These are phyloP conservation scores for Margaritifera margaritifera DNA, from an alignment of 2,888 invertebrate species.

Conservation along the genomic window DNA sequence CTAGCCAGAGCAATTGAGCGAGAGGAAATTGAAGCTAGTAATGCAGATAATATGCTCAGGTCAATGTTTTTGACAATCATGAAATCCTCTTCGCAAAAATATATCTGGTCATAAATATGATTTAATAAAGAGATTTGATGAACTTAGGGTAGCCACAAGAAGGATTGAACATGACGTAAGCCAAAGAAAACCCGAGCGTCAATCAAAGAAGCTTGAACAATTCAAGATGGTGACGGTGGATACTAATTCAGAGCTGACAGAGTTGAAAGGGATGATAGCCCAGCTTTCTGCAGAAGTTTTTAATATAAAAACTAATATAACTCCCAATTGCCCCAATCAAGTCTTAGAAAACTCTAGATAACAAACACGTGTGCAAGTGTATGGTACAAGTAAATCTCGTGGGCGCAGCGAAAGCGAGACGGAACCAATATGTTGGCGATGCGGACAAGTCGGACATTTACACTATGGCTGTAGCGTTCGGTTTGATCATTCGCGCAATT, in stretches of 20 bases:
- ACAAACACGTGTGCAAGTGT: background rate
- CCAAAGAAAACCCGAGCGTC: background rate
- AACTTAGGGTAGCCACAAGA: background rate
- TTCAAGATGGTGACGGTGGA: background rate
- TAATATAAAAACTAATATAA: background rate
- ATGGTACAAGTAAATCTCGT: too few relatives aligned
- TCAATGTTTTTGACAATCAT: conserved; percentile 11
- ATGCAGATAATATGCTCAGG: conserved; percentile 5
- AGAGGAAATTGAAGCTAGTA: background rate
- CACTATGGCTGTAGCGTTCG: conserved; percentile 3
- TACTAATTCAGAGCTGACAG: conserved; percentile 6
- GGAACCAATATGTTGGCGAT: conserved; percentile 3
- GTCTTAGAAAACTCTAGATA: background rate
- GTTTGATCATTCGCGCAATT: background rate
- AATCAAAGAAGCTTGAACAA: too few relatives aligned
- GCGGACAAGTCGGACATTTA: conserved; percentile 12
- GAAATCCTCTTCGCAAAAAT: background rate
- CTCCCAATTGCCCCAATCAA: background rate
- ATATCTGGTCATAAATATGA: conserved; percentile 7
- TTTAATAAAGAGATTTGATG: conserved; percentile 2
- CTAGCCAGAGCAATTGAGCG: conserved; percentile 2
- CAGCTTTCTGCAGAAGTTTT: conserved; percentile 4
- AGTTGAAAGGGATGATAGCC: conserved; percentile 6
- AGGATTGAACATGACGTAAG: conserved; percentile 8
- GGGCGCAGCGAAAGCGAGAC: background rate